Percentiles rank a stretch among this genome's conserved stretches.
phyloP scores from a whole-genome alignment of 2,113 vertebrate species.

The Sebastes schlegelii region DNA sequence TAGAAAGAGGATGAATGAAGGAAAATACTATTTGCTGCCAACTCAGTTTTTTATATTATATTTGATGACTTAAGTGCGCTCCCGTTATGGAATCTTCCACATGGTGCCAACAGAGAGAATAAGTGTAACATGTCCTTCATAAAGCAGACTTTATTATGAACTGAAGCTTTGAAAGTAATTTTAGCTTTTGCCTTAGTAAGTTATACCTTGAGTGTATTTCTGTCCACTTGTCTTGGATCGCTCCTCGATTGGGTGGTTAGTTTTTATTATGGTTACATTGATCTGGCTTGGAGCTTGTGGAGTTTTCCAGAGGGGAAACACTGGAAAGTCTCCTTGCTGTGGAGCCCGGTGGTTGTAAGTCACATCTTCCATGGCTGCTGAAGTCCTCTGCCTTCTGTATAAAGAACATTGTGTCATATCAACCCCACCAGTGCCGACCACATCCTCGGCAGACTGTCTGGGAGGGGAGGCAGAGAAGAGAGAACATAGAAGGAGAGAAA shows the following conservation, averaged over 20 bases:
- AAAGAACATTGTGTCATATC: conserved; percentile 70
- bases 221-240: conserved; percentile 31
- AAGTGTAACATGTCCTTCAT: conserved; percentile 18
- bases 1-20: conserved; percentile 30
- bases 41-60: conserved; percentile 8
- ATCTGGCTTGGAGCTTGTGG: conserved; percentile 48
- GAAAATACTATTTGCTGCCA: conserved; percentile 26
- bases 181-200: conserved; percentile 23
- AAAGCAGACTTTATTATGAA: conserved; percentile 18
- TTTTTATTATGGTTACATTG: conserved; percentile 66
- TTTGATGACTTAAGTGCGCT: conserved; percentile 23
- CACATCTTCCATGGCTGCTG: conserved; percentile 77
- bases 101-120: conserved; percentile 18
- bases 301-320: conserved; percentile 76
- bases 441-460: conserved; percentile 65
- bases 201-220: conserved; percentile 55
- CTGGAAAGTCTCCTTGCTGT: conserved; percentile 75
- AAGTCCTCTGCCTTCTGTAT: conserved; percentile 64
- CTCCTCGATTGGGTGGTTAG: conserved; percentile 26
- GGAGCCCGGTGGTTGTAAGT: conserved; percentile 61
- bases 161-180: conserved; percentile 16
- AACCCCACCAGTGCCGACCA: conserved; percentile 55
- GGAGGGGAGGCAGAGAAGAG: conserved; percentile 30
- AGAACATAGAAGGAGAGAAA: background rate
- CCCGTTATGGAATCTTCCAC: conserved; percentile 28